Conservation (phyloP, 2,888 invertebrate species). For the Sinotaia quadrata region DNA sequence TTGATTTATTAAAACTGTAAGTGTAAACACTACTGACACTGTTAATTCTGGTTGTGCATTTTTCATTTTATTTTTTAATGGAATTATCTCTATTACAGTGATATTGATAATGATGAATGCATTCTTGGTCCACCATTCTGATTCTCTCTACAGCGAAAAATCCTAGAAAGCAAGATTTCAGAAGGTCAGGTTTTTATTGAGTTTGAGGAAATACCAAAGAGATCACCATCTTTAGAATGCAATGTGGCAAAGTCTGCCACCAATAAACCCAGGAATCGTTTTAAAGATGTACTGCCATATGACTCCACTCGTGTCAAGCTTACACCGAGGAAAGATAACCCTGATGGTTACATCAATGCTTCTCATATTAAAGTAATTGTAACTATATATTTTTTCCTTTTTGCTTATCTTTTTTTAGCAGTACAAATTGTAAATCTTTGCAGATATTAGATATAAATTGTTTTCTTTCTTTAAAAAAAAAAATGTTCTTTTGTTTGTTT, state of each 20-base stretch:
- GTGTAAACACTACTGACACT: too few relatives aligned
- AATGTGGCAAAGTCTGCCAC: conserved; percentile 80
- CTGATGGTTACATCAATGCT: conserved; percentile 92
- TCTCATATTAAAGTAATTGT: conserved; percentile 87
- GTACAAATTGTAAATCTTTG: neutral
- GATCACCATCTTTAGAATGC: conserved; percentile 74
- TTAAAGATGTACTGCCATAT: conserved; percentile 87
- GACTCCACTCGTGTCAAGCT: conserved; percentile 90
- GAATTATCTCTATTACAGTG: too few relatives aligned
- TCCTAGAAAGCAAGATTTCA: conserved; percentile 65
- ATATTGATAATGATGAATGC: too few relatives aligned
- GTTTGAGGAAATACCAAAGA: conserved; percentile 87
- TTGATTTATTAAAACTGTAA: too few relatives aligned
- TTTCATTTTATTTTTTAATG: too few relatives aligned
- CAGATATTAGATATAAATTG: neutral
- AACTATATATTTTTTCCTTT: neutral
- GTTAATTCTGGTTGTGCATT: too few relatives aligned
- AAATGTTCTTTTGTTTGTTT: neutral
- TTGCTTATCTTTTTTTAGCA: neutral
- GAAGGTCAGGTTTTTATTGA: conserved; percentile 76
- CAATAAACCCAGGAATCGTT: conserved; percentile 76
- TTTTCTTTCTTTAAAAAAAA: too few relatives aligned
- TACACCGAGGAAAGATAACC: conserved; percentile 86
- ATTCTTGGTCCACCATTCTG: too few relatives aligned
- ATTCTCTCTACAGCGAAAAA: conserved; percentile 63